Percentiles rank a stretch among this genome's conserved stretches.
Conservation (phyloP, 2,797 vertebrate species). For the Melanotaenia boesemani region DNA sequence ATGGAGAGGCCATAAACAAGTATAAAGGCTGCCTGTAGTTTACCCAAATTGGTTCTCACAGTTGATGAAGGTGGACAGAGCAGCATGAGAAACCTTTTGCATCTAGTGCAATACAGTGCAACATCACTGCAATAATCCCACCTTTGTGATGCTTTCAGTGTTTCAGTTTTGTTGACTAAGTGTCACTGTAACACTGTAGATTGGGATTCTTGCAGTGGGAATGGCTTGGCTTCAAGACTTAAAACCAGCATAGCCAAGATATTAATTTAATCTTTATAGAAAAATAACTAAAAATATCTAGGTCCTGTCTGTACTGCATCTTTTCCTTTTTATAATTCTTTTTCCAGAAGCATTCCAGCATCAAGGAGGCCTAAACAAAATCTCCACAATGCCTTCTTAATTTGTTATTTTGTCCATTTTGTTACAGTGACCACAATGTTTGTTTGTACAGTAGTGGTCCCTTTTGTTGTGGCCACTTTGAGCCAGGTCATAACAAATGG, state of each 20-base stretch:
- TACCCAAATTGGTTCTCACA: conserved; percentile 57
- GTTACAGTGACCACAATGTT: not conserved
- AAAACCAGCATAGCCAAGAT: not conserved
- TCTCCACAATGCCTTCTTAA: not conserved
- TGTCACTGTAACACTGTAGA: conserved; percentile 22
- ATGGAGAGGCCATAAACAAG: conserved; percentile 65
- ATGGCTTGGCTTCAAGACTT: not conserved
- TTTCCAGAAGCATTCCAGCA: not conserved
- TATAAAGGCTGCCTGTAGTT: conserved; percentile 67
- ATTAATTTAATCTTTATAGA: not conserved
- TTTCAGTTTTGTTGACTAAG: conserved; percentile 22
- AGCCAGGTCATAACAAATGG: not conserved
- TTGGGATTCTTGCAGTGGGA: not conserved
- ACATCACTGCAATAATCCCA: conserved; percentile 44
- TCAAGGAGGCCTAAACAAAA: not conserved
- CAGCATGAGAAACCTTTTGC: conserved; percentile 35
- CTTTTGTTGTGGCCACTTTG: not conserved
- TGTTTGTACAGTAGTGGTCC: not conserved
- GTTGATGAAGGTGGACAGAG: conserved; percentile 55
- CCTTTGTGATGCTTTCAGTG: conserved; percentile 31
- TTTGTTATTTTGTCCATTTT: not conserved
- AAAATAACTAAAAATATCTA: not conserved
- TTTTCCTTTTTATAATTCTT: not conserved
- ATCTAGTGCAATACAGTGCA: conserved; percentile 62
- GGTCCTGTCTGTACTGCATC: not conserved